Evolutionary conservation across 2,113 vertebrate genomes (phyloP).

Genomic region (Hyaena hyaena): DNA sequence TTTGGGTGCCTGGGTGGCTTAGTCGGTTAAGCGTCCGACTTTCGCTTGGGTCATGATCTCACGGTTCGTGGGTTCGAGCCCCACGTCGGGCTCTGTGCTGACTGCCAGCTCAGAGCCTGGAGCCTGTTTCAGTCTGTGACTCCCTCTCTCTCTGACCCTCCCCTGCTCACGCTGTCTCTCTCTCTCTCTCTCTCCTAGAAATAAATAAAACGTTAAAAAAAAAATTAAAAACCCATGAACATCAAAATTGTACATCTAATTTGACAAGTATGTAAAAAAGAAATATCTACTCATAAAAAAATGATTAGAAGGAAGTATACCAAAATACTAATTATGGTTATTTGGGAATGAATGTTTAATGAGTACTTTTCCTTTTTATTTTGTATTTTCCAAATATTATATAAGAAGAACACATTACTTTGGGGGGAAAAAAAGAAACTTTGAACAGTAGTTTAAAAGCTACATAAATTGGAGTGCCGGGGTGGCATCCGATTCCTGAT

Average conservation of each 20-base stretch:
- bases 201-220: too few species aligned
- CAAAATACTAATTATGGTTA: slow-evolving; percentile 2
- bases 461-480: neutral
- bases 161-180: too few species aligned
- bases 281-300: neutral
- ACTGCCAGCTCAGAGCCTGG: too few species aligned
- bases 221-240: neutral
- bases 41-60: too few species aligned
- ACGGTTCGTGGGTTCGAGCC: too few species aligned
- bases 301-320: neutral
- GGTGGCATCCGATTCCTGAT: too few species aligned
- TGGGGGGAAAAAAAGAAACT: neutral
- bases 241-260: slow-evolving; percentile 7
- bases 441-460: slow-evolving; percentile 26
- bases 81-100: too few species aligned
- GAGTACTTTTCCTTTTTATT: slow-evolving; percentile 21
- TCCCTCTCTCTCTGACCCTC: too few species aligned
- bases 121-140: too few species aligned
- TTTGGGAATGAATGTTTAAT: neutral
- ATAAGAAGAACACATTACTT: slow-evolving; percentile 6
- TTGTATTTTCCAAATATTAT: slow-evolving; percentile 29
- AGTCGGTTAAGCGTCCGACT: too few species aligned
- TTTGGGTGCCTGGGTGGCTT: too few species aligned
- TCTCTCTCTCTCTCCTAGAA: too few species aligned
- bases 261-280: slow-evolving; percentile 24